A percentile compares a stretch with the other conserved stretches of the same genome.
Conservation (phyloP, 2,113 vertebrate species). For the Climacteris rufus region DNA sequence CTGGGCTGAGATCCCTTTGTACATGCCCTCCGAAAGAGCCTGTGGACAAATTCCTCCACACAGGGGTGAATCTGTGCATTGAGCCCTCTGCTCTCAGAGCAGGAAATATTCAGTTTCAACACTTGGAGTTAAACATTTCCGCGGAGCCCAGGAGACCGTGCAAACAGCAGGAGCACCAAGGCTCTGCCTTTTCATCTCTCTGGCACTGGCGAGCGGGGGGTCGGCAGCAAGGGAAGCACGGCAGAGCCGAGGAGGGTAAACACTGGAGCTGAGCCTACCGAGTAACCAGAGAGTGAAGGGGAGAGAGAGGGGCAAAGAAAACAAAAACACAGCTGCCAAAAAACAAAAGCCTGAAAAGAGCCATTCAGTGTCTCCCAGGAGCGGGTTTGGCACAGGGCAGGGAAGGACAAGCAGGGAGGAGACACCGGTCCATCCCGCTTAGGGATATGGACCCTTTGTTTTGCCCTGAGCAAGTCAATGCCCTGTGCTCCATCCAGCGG, state of each 20-base stretch:
- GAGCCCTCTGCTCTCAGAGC: conserved; percentile 14
- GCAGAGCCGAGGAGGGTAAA: conserved; percentile 54
- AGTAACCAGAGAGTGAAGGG: conserved; percentile 36
- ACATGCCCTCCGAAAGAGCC: neutral
- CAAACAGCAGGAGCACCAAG: neutral
- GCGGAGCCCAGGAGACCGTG: conserved; percentile 48
- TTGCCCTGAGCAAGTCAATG: neutral
- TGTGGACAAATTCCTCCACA: neutral
- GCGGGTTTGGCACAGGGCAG: conserved; percentile 21
- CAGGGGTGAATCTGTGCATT: neutral
- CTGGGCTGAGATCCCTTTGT: neutral
- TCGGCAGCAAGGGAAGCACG: conserved; percentile 4
- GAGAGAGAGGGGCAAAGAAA: conserved; percentile 58
- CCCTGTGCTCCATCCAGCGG: fast-evolving
- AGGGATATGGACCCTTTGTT: neutral
- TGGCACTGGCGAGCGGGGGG: conserved; percentile 1
- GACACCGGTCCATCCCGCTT: fast-evolving
- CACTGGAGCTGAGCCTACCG: conserved; percentile 49
- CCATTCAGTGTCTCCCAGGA: conserved; percentile 52
- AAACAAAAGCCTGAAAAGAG: conserved; percentile 64
- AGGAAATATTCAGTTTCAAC: conserved; percentile 67
- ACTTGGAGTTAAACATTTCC: conserved; percentile 62
- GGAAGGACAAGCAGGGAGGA: neutral
- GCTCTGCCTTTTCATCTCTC: conserved; percentile 67
- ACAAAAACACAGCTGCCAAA: conserved; percentile 72